Conservation (phyloP, 2,113 vertebrate genomes). For the Coptodon rendalli region DNA sequence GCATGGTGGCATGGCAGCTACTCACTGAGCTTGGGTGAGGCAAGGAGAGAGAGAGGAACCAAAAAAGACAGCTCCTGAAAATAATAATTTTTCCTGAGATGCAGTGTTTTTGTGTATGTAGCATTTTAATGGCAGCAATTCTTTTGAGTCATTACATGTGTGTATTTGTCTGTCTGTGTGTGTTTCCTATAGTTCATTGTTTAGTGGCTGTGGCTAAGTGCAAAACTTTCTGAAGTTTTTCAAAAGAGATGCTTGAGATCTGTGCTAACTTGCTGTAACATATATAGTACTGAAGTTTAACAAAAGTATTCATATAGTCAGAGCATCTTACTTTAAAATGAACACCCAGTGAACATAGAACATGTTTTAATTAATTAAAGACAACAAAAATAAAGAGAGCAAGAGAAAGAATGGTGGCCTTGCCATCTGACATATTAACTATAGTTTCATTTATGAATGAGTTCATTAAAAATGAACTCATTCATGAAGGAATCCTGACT, state of each 20-base stretch:
- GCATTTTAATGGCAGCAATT: slow-evolving; percentile 46
- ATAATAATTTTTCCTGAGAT: slow-evolving; percentile 57
- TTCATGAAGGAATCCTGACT: background rate
- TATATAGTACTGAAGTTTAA: background rate
- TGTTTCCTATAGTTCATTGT: background rate
- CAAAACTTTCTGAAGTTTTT: background rate
- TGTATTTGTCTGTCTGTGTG: background rate
- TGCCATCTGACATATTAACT: background rate
- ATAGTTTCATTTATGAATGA: fast-evolving
- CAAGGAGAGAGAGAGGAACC: slow-evolving; percentile 38
- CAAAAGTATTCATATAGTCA: background rate
- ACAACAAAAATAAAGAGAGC: background rate
- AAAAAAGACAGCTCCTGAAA: slow-evolving; percentile 52
- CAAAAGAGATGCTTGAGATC: background rate
- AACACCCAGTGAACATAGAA: background rate
- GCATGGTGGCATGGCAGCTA: slow-evolving; percentile 25
- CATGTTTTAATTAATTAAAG: background rate
- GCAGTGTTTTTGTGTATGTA: slow-evolving; percentile 25
- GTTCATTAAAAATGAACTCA: background rate
- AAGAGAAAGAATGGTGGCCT: background rate
- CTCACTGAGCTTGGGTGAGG: slow-evolving; percentile 27
- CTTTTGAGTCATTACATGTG: background rate
- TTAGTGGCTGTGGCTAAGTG: background rate
- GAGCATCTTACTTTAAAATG: background rate
- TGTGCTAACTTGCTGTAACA: background rate